A percentile compares a stretch with the other conserved stretches of the same genome.
Conservation (phyloP, 2,797 vertebrate species). For the Poliocrania exsul region DNA sequence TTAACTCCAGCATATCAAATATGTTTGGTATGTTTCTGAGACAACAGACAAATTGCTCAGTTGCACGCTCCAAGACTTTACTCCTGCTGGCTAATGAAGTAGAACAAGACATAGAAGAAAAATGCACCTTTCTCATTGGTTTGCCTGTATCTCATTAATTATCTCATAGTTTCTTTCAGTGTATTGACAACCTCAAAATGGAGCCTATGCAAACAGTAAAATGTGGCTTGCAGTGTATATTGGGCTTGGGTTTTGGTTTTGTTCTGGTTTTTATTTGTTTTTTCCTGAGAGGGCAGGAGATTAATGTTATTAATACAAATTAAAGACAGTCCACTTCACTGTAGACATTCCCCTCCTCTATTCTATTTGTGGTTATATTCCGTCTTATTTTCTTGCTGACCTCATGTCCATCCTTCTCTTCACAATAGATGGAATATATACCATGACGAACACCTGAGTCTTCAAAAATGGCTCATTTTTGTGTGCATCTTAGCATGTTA, state of each 20-base stretch:
- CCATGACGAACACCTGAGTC: not conserved
- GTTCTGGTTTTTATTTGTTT: not conserved
- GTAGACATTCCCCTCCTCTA: not conserved
- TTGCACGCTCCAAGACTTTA: not conserved
- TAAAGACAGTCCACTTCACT: not conserved
- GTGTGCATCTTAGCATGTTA: not conserved
- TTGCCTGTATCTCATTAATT: slow-evolving; percentile 25
- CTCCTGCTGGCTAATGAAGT: slow-evolving; percentile 47
- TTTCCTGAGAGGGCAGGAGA: not conserved
- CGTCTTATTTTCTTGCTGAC: not conserved
- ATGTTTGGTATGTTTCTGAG: slow-evolving; percentile 25
- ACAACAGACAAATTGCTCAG: slow-evolving; percentile 44
- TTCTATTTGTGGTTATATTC: not conserved
- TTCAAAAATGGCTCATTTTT: not conserved
- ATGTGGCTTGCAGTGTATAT: not conserved
- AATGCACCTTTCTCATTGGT: slow-evolving; percentile 35
- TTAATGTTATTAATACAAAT: not conserved
- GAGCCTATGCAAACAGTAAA: not conserved
- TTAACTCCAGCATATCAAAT: not conserved
- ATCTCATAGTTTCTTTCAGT: not conserved
- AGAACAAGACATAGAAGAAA: slow-evolving; percentile 36
- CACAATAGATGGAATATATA: not conserved
- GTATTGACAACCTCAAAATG: not conserved
- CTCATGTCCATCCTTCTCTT: not conserved
- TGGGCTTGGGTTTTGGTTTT: not conserved